A percentile compares a stretch with the other conserved stretches of the same genome.
Conservation (phyloP, 2,797 vertebrate genomes). For the Nasua narica region DNA sequence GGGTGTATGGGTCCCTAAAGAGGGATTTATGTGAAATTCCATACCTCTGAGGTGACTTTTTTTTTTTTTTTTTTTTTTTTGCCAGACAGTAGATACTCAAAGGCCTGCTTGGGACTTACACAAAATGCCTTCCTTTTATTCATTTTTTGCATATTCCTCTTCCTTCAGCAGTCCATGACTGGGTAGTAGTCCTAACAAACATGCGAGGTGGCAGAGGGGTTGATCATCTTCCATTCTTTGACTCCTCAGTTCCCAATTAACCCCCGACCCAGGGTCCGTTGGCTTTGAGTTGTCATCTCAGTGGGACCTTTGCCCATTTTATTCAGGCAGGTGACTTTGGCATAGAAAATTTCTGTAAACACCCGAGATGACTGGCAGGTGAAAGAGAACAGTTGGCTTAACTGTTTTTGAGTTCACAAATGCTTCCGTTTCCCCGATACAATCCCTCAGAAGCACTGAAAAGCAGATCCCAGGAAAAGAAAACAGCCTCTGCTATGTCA, state of each 20-base stretch:
- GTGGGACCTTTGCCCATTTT: conserved; percentile 6
- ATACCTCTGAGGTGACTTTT: conserved; percentile 61
- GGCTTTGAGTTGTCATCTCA: conserved; percentile 1
- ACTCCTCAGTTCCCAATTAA: neutral
- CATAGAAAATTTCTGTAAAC: conserved; percentile 34
- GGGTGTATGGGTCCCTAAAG: conserved; percentile 36
- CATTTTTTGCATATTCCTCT: neutral
- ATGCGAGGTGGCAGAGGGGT: neutral
- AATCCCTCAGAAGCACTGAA: conserved; percentile 66
- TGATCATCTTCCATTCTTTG: conserved; percentile 22
- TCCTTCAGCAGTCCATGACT: neutral
- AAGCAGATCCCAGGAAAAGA: conserved; percentile 81
- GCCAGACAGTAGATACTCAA: conserved; percentile 49
- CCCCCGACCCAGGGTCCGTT: neutral
- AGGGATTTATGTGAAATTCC: conserved; percentile 28
- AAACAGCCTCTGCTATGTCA: conserved; percentile 76
- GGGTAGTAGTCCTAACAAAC: neutral
- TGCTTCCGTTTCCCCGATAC: conserved; percentile 48
- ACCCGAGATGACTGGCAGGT: conserved; percentile 70
- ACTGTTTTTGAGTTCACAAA: conserved; percentile 72
- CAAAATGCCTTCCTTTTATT: conserved; percentile 42
- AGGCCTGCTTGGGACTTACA: conserved; percentile 65
- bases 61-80: neutral
- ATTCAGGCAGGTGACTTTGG: conserved; percentile 74
- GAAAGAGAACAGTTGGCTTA: conserved; percentile 51